Evolutionary conservation across 2,113 vertebrate species (phyloP).

Genomic region (Merops nubicus): DNA sequence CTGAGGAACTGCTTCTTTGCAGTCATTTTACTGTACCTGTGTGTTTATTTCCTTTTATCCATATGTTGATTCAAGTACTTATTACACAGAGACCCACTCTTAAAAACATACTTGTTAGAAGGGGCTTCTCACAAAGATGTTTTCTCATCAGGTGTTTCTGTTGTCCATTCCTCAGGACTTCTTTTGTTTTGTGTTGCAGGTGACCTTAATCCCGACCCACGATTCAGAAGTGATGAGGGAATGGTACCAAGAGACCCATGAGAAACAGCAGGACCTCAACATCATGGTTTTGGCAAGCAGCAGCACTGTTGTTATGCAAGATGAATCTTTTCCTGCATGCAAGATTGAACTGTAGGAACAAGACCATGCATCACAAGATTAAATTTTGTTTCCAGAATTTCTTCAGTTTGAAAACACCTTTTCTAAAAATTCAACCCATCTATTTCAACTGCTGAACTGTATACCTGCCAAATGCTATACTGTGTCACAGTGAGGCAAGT

Average conservation of each 20-base stretch:
- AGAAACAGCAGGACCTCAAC: constrained; percentile 96
- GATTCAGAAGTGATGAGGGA: constrained; percentile 98
- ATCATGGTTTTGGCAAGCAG: constrained; percentile 98
- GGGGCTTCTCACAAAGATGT: neutral
- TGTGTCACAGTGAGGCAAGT: constrained; percentile 76
- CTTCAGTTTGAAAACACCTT: constrained; percentile 76
- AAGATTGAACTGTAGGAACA: constrained; percentile 92
- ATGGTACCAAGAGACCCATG: constrained; percentile 98
- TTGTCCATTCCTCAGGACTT: neutral
- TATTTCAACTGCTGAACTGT: constrained; percentile 75
- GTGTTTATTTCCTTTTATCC: neutral
- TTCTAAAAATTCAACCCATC: constrained; percentile 74
- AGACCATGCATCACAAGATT: constrained; percentile 64
- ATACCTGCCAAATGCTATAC: constrained; percentile 79
- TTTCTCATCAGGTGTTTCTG: neutral
- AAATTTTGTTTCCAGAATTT: constrained; percentile 75
- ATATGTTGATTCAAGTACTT: neutral
- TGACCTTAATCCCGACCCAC: constrained; percentile 96
- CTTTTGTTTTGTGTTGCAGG: constrained; percentile 72
- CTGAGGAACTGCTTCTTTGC: neutral
- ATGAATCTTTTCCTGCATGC: constrained; percentile 98
- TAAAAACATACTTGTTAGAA: neutral
- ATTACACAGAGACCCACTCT: neutral
- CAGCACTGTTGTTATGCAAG: constrained; percentile 99
- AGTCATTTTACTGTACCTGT: neutral